A percentile compares a stretch with the other conserved stretches of the same genome.
Conservation (phyloP, 2,888 invertebrate genomes). For the Notocelia uddmanniana region DNA sequence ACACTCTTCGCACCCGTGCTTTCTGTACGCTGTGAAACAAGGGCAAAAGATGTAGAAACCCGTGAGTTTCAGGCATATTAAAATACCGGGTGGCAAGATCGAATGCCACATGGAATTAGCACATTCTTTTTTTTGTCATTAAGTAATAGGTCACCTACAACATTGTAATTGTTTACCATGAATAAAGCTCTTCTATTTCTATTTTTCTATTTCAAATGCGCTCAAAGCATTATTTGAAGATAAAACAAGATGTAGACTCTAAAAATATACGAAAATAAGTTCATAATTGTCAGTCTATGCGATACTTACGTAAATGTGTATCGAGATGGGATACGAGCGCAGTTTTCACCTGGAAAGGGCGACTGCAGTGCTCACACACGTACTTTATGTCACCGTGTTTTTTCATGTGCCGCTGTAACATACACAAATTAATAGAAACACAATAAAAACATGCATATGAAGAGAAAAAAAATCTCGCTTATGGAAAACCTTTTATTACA, state of each 20-base stretch:
- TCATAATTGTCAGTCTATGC: not conserved
- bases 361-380: conserved; percentile 70
- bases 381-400: conserved; percentile 61
- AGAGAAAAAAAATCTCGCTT: too few relatives aligned
- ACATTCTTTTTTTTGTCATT: too few relatives aligned
- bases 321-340: conserved; percentile 68
- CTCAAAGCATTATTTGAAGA: not conserved
- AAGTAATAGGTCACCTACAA: too few relatives aligned
- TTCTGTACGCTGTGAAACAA: conserved; percentile 60
- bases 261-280: not conserved
- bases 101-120: too few relatives aligned
- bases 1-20: conserved; percentile 64
- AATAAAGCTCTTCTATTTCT: too few relatives aligned
- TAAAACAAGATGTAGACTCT: not conserved
- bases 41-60: not conserved
- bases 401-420: conserved; percentile 66
- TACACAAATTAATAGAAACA: not conserved
- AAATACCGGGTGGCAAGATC: too few relatives aligned
- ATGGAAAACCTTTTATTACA: too few relatives aligned
- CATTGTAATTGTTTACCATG: too few relatives aligned
- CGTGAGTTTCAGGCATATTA: too few relatives aligned
- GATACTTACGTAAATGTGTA: conserved; percentile 65
- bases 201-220: too few relatives aligned
- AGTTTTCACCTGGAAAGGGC: conserved; percentile 65
- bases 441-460: not conserved